phyloP scores from a whole-genome alignment of 2,888 invertebrate species.

The Lasius platythorax region DNA sequence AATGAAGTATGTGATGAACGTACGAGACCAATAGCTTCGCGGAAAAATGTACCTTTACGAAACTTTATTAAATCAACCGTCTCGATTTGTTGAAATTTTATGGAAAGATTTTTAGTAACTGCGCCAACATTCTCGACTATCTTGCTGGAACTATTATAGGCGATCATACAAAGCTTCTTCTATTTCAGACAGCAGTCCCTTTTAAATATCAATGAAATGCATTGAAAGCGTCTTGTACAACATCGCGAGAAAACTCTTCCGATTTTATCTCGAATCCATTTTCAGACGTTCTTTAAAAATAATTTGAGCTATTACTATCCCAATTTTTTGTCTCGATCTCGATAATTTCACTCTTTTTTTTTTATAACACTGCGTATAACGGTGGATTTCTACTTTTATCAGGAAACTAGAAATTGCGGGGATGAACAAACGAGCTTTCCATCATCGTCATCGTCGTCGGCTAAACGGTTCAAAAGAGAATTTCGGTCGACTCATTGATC shows the following conservation, averaged over 20 bases:
- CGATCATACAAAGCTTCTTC: not conserved
- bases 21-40: not conserved
- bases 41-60: not conserved
- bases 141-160: not conserved
- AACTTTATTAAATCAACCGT: not conserved
- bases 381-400: conserved; percentile 30
- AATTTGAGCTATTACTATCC: conserved; percentile 5
- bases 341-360: not conserved
- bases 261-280: not conserved
- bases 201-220: not conserved
- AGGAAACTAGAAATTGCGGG: conserved; percentile 9
- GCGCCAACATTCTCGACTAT: not conserved
- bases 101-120: not conserved
- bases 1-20: no score
- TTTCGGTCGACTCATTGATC: conserved; percentile 50
- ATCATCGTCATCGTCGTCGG: conserved; percentile 45
- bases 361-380: not conserved
- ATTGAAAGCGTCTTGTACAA: not conserved
- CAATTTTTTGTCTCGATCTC: not conserved
- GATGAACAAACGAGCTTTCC: conserved; percentile 16
- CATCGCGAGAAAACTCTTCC: not conserved
- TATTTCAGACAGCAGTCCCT: not conserved
- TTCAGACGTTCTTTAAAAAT: not conserved
- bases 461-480: conserved; percentile 47
- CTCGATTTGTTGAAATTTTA: not conserved